Conservation (phyloP, 1,140 invertebrate genomes). For the Danaus plexippus region DNA sequence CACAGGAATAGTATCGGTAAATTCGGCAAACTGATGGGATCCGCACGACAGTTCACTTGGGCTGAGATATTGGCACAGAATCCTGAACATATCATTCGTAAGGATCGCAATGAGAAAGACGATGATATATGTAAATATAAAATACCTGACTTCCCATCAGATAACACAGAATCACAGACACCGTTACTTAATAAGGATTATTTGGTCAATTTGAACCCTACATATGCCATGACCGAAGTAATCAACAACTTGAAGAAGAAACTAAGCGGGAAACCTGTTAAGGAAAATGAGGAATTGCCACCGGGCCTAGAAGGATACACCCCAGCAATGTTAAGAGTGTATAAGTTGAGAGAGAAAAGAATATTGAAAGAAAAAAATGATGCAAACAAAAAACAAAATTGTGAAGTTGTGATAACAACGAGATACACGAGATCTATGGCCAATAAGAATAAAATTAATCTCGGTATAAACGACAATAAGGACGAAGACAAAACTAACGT, state of each 20-base stretch:
- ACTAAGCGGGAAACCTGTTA: slow-evolving; percentile 39
- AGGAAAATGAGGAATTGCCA: slow-evolving; percentile 42
- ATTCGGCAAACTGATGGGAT: slow-evolving; percentile 70
- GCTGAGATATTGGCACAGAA: slow-evolving; percentile 72
- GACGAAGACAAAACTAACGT: slow-evolving; percentile 7
- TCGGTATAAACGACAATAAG: slow-evolving; percentile 9
- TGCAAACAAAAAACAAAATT: slow-evolving; percentile 41
- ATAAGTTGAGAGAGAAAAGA: slow-evolving; percentile 60
- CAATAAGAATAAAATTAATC: slow-evolving; percentile 26
- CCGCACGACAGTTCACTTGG: slow-evolving; percentile 70
- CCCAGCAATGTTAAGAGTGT: slow-evolving; percentile 70
- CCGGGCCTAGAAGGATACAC: slow-evolving; percentile 68
- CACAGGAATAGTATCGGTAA: slow-evolving; percentile 66
- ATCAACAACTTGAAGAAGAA: slow-evolving; percentile 63
- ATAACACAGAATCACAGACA: slow-evolving; percentile 47
- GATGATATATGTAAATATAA: slow-evolving; percentile 63
- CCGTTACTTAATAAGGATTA: slow-evolving; percentile 63
- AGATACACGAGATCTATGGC: slow-evolving; percentile 49
- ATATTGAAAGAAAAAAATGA: slow-evolving; percentile 53
- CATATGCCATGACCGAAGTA: slow-evolving; percentile 74
- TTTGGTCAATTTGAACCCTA: slow-evolving; percentile 67
- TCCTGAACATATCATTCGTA: slow-evolving; percentile 72
- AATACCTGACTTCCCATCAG: slow-evolving; percentile 54
- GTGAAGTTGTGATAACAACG: slow-evolving; percentile 25
- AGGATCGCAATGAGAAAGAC: slow-evolving; percentile 55